Base-by-base conservation (phyloP, 1,140 invertebrate species). In the Holcopasites calliopsidis region DNA sequence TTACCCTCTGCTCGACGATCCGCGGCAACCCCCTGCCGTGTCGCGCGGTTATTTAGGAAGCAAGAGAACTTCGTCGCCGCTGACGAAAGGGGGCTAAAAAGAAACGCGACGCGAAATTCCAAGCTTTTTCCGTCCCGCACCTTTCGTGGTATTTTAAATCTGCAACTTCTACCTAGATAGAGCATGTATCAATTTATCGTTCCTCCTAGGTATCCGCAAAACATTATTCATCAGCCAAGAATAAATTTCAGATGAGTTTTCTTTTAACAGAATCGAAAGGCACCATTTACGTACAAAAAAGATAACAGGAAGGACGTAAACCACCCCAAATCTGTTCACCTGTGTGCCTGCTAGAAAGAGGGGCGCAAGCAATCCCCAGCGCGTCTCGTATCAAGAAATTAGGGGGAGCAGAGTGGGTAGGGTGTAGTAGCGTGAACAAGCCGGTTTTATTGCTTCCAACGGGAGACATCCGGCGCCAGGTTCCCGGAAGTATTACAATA, bases 391-490 rank as follows among this genome's bases (percentile, higher is more conserved):
- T 65, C 60, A 33, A 73, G 50, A 35, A 65, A 73, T 73, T 62
- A 40, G 42, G 33, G 26, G 33, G 1, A n/a, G 18, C 18, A 50
- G 3, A 21, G 13, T 7, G 18, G 21, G 21, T 18, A 1, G 3
- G 18, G 1, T 2, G 5, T n/a, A 18, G 38, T 13, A 18, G 38
- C 31, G 68, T 26, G 40, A 42, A 55, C 50, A 54, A 66, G 60
- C 49, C 28, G 62, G 71, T 44, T 66, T 73, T 66, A 73, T 73
- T 66, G 38, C 71, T 55, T 55, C 21, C n/a, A 73, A 33, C 31
- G 28, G 38, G 23, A n/a, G 31, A 64, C 57, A 50, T 62, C 23
- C 21, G 54, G 28, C n/a, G 6, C 47, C 33, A 52, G 38, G n/a
- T 54, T 73, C 23, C 35, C 44, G 44, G 33, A 62, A 65, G 60